Evolutionary conservation across 2,888 invertebrate genomes (phyloP), one percentile per base, ranked within the genome.

Genomic region (Meandrusa payeni): DNA sequence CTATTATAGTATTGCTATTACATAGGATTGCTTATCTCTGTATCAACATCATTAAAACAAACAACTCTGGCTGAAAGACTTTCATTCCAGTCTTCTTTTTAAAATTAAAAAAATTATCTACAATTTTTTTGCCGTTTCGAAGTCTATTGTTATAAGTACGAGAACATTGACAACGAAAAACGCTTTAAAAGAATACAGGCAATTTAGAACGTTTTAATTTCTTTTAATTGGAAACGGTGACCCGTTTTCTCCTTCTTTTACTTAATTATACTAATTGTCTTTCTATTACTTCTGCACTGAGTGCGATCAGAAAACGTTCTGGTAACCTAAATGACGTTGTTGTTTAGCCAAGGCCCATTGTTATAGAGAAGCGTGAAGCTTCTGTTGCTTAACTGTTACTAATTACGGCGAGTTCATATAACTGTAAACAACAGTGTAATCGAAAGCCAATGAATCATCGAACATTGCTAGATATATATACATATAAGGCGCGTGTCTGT

Each of bases 391-490:
- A 37, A 38, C 34, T 17, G 43, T 31, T 37, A 37, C 49, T 44
- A 50, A 47, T 47, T 46, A 46, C 13, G 2, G 22, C 36, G 28
- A 46, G 47, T 47, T 49, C 45, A 27, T 15, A 24, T 48, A 52
- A 47, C 51, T 38, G 51, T 44, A 32, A 41, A 47, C 45, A 47
- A 26, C 19, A 24, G 23, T 12, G 40, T 40, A 45, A 47, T 47
- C 44, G 28, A 38, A 36, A 42, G 36, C 37, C 45, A 46, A 42
- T 50, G 47, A 38, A 38, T 45, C 38, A 33, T 28, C 13, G n/a
- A 28, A 11, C n/a, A n/a, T n/a, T n/a, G n/a, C n/a, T n/a, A n/a
- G n/a, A n/a, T n/a, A n/a, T n/a, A n/a, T n/a, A n/a, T n/a, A n/a
- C n/a, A n/a, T n/a, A n/a, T n/a, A n/a, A n/a, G 4, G 4, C 3